Conservation (phyloP, 2,888 invertebrate genomes). For the Pollenia angustigena region DNA sequence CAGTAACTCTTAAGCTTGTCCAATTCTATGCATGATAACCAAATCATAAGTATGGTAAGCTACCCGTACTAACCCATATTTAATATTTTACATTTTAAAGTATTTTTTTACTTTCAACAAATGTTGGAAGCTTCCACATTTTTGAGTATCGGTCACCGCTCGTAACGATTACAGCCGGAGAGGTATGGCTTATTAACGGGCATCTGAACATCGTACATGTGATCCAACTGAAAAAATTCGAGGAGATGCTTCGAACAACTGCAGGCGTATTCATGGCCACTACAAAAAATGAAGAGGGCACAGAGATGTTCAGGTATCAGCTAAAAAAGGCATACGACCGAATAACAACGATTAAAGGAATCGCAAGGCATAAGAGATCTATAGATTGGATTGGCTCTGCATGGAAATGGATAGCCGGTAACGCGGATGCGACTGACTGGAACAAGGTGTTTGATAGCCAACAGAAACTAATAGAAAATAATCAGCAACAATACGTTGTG, state of each 20-base stretch:
- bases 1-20: too few relatives aligned
- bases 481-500: neutral
- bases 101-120: too few relatives aligned
- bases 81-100: too few relatives aligned
- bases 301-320: neutral
- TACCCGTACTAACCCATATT: too few relatives aligned
- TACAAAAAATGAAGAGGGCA: neutral
- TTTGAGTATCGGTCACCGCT: neutral
- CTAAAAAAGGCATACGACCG: neutral
- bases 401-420: neutral
- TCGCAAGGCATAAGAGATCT: neutral
- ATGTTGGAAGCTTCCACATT: neutral
- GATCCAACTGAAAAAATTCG: neutral
- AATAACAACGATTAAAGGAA: neutral
- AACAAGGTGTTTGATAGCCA: neutral
- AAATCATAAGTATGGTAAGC: too few relatives aligned
- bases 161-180: too few relatives aligned
- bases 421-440: neutral
- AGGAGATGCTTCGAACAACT: neutral
- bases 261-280: neutral
- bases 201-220: too few relatives aligned
- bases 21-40: too few relatives aligned
- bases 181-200: too few relatives aligned
- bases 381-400: constrained; percentile 6
- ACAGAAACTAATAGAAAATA: neutral